These are phyloP conservation scores for Helarctos malayanus DNA, from an alignment of 2,797 vertebrate genomes.

Conservation along the genomic window DNA sequence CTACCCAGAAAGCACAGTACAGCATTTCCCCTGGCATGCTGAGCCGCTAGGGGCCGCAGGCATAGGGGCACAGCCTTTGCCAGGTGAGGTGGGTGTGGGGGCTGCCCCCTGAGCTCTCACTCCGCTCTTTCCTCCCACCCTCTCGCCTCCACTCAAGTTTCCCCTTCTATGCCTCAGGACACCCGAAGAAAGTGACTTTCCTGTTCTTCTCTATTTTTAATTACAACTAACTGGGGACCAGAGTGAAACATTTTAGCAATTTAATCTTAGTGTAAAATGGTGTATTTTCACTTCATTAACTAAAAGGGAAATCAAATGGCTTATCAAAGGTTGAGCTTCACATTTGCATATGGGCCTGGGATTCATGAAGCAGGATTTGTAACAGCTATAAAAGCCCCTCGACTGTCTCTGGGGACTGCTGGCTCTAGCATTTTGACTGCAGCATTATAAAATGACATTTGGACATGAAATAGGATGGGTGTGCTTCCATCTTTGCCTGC, in stretches of 20 bases:
- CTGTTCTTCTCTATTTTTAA: slow-evolving; percentile 77
- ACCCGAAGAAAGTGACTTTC: slow-evolving; percentile 53
- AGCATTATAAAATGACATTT: slow-evolving; percentile 73
- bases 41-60: not conserved
- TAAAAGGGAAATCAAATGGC: slow-evolving; percentile 76
- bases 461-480: slow-evolving; percentile 55
- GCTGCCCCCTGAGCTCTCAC: not conserved
- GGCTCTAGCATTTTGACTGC: slow-evolving; percentile 62
- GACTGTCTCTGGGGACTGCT: slow-evolving; percentile 64
- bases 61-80: not conserved
- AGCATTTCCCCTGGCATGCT: not conserved
- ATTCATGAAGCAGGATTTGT: slow-evolving; percentile 74
- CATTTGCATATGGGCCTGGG: slow-evolving; percentile 74
- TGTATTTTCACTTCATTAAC: slow-evolving; percentile 81
- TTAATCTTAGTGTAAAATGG: slow-evolving; percentile 83
- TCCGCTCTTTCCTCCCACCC: not conserved
- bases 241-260: slow-evolving; percentile 80
- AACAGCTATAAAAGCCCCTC: slow-evolving; percentile 75
- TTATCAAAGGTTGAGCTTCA: slow-evolving; percentile 80
- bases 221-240: slow-evolving; percentile 75
- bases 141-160: not conserved
- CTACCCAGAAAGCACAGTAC: not conserved
- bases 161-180: not conserved
- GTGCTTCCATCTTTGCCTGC: not conserved
- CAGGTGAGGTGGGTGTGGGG: not conserved